A percentile compares a stretch with the other conserved stretches of the same genome.
phyloP scores from a whole-genome alignment of 2,888 invertebrate species.

The Cordylochernes scorpioides region DNA sequence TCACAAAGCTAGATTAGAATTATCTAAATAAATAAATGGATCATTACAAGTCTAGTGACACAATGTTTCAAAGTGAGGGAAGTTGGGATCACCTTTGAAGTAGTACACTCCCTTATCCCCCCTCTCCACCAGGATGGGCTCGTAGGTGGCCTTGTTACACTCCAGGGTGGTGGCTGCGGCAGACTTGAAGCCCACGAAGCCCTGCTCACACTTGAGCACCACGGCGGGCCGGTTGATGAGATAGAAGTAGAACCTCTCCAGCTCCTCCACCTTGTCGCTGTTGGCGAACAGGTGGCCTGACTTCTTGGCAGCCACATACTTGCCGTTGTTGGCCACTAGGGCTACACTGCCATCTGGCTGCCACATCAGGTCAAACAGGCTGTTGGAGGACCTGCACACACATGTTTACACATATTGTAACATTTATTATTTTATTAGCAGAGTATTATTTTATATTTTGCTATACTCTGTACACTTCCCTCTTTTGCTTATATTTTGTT shows the following conservation, averaged over 20 bases:
- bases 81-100: slow-evolving; percentile 57
- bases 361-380: slow-evolving; percentile 77
- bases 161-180: slow-evolving; percentile 39
- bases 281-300: slow-evolving; percentile 80
- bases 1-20: no score
- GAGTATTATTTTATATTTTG: no score
- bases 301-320: slow-evolving; percentile 72
- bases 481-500: no score
- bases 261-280: slow-evolving; percentile 45
- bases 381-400: slow-evolving; percentile 45
- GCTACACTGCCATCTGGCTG: slow-evolving; percentile 68
- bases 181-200: slow-evolving; percentile 73
- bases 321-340: slow-evolving; percentile 76
- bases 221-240: slow-evolving; percentile 75
- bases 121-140: slow-evolving; percentile 45
- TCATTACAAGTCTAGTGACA: no score
- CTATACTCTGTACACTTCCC: no score
- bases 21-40: no score
- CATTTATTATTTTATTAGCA: no score
- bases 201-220: slow-evolving; percentile 79
- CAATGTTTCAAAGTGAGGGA: no score
- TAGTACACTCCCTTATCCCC: slow-evolving; percentile 64
- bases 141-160: slow-evolving; percentile 82
- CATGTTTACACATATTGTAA: no score
- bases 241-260: slow-evolving; percentile 77